Evolutionary conservation across 92 coral and sea anemone species (phyloP).

Genomic region (Galaxea fascicularis): DNA sequence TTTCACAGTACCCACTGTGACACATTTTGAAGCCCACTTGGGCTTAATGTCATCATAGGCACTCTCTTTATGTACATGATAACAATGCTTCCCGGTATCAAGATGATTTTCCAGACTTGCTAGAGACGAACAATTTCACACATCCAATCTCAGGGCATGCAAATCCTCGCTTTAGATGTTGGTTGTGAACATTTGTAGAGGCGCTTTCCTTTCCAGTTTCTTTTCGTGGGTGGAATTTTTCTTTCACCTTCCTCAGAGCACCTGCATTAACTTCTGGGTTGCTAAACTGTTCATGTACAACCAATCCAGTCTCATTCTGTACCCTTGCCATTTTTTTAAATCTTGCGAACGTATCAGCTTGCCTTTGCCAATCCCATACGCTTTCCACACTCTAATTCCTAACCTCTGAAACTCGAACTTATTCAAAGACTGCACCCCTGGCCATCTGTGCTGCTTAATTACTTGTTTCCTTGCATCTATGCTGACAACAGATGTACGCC

Average conservation of each 20-base stretch:
- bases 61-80: constrained; percentile 20
- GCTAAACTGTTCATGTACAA: constrained; percentile 36
- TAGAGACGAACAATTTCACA: constrained; percentile 35
- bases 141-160: no score
- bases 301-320: constrained; percentile 32
- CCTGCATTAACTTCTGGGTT: constrained; percentile 33
- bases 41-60: constrained; percentile 26
- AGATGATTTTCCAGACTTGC: constrained; percentile 35
- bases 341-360: constrained; percentile 31
- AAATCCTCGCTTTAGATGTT: constrained; percentile 26
- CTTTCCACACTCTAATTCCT: constrained; percentile 54
- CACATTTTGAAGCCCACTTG: no score
- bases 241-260: constrained; percentile 31
- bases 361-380: constrained; percentile 57
- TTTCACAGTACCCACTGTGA: no score
- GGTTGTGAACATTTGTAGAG: background rate
- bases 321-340: constrained; percentile 35
- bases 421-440: constrained; percentile 60
- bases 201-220: no score
- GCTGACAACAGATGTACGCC: constrained; percentile 63
- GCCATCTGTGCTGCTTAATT: constrained; percentile 60
- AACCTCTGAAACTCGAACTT: constrained; percentile 56
- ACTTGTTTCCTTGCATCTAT: constrained; percentile 52
- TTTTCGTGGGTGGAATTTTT: background rate
- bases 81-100: constrained; percentile 45